Evolutionary conservation across 2,113 vertebrate genomes (phyloP).

Genomic region (Larimichthys polyactis): DNA sequence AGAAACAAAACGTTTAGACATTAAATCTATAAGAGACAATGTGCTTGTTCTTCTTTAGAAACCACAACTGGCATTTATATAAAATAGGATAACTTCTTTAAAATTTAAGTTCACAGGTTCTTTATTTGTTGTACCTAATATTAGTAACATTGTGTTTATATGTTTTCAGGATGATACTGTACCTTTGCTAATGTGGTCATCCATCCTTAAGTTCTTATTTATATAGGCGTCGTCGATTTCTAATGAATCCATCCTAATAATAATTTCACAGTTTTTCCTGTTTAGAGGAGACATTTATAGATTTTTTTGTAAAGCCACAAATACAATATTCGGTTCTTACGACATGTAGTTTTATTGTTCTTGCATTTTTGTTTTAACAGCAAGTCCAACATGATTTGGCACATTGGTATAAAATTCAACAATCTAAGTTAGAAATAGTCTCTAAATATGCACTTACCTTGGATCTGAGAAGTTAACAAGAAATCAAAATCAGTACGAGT

Average conservation of each 20-base stretch:
- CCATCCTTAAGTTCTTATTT: not conserved
- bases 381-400: too few species aligned
- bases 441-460: not conserved
- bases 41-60: too few species aligned
- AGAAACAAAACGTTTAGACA: not conserved
- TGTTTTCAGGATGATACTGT: not conserved
- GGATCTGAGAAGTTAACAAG: not conserved
- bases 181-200: constrained; percentile 27
- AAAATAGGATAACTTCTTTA: not conserved
- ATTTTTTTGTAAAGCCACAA: not conserved
- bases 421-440: not conserved
- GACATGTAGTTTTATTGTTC: too few species aligned
- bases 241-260: constrained; percentile 52
- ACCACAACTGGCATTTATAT: not conserved
- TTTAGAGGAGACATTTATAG: not conserved
- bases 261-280: not conserved
- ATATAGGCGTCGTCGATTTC: constrained; percentile 32
- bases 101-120: not conserved
- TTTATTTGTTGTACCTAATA: not conserved
- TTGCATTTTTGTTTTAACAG: too few species aligned
- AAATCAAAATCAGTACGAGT: not conserved
- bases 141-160: not conserved
- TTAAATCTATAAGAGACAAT: not conserved
- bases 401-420: not conserved
- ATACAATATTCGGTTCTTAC: too few species aligned